Base-by-base conservation (phyloP, 2,888 invertebrate genomes). In the Drosophila flavopinicola region DNA sequence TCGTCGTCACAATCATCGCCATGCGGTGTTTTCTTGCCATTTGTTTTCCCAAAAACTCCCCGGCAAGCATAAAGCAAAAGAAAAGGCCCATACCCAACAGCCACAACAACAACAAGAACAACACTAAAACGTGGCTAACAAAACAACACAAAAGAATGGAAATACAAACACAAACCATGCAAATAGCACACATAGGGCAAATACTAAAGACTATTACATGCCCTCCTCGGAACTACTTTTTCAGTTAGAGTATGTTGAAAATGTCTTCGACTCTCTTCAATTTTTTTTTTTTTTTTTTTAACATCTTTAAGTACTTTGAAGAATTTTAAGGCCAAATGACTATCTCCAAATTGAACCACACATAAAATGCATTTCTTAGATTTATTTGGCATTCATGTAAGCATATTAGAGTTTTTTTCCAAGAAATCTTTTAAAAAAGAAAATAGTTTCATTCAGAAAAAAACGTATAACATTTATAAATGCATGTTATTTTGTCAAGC, bases 1-100 rank as follows among this genome's bases (percentile, higher is more conserved):
- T 83, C 73, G 79, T 80, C 79, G 86, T 85, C 84, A 85, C 86
- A 80, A 85, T 80, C 86, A 83, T 85, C 86, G 79, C 79, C 79
- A 85, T 85, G 79, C 86, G 86, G 86, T 78, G 86, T 80, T 78
- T 78, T 72, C 79, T 85, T 73, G 76, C 76, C 85, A 79, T 79
- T 79, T 85, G 79, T 85, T 79, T 66, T 52, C 57, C 71, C n/a
- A 47, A 63, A 75, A 75, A 54, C 78, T 66, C 48, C 53, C 47
- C 47, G 39, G 25, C 56, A 51, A 52, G 61, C 66, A 70, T 69
- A 54, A 75, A 75, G 53, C 69, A 54, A 15, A 58, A 58, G 58
- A 58, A 72, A 54, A 23, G 49, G 30, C 45, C 32, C 58, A 44
- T 38, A 15, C 13, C 30, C 32, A 32, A 56, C 20, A 20, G 20